Evolutionary conservation across 2,797 vertebrate genomes (phyloP), one percentile per base, ranked within the genome.

Genomic region (Schizothorax lantsangensis): DNA sequence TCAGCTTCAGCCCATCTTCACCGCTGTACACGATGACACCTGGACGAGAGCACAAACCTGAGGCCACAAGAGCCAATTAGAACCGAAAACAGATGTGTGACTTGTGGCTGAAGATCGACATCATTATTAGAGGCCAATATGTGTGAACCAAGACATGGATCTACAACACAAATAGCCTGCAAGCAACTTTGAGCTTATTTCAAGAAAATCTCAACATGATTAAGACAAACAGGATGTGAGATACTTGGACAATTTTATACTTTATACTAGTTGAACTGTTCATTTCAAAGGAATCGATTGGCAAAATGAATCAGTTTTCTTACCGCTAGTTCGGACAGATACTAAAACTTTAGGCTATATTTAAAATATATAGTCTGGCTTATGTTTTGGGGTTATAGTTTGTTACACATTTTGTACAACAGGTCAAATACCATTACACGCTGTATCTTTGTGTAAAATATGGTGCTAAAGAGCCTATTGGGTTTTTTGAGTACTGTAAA

Each of bases 1-100:
- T 89, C 78, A 88, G 82, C 84, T 79, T 81, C 87, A 85, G 85
- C 78, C 83, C 75, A 85, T 78, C 88, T 87, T 81, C 84, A 85
- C 86, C 72, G 80, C 85, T 66, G 49, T 87, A 78, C 30, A 57
- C 78, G 62, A 72, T 57, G 84, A 89, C 88, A 86, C 81, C 52
- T 54, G 59, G 74, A 77, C 77, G 71, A 74, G 77, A 84, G 49
- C 9, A 73, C 78, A 30, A 30, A 52, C 75, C 80, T 82, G 85
- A 86, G 72, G 84, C 75, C 75, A 85, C 49, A 47, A 72, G n/a
- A 85, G 84, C 77, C 84, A 59, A 72, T 85, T 79, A 85, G 43
- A 83, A 72, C 43, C 30, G 30, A 14, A 73, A 81, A 86, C 64
- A 84, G 86, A 79, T 79, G 81, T 69, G 54, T 64, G 69, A 83